Percentiles rank a stretch among this genome's conserved stretches.
These are phyloP conservation scores for Scaptomyza montana DNA, from an alignment of 1,140 invertebrate genomes.

Conservation along the genomic window DNA sequence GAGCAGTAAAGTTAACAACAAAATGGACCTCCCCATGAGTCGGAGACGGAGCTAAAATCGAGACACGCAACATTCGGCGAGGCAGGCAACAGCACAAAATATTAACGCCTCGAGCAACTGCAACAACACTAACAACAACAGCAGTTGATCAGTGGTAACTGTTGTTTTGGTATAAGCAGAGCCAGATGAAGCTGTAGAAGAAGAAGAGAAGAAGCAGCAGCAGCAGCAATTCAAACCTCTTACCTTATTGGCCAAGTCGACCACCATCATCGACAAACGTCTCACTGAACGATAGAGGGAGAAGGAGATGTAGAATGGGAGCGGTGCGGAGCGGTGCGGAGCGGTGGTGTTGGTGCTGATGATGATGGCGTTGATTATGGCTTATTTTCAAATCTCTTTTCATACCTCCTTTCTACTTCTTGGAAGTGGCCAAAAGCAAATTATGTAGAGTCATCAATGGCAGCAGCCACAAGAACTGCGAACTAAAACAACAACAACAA, in stretches of 20 bases:
- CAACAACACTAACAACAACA: conserved; percentile 36
- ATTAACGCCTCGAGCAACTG: conserved; percentile 74
- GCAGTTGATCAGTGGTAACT: conserved; percentile 70
- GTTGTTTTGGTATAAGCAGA: conserved; percentile 68
- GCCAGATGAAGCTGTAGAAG: conserved; percentile 2
- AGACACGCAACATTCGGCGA: conserved; percentile 64
- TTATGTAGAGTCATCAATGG: conserved; percentile 81
- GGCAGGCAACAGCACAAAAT: conserved; percentile 65
- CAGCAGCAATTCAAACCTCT: conserved; percentile 51
- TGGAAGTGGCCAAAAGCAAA: conserved; percentile 73
- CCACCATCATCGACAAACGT: conserved; percentile 70
- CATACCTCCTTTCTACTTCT: conserved; percentile 61
- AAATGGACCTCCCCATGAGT: conserved; percentile 76
- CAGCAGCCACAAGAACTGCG: conserved; percentile 40
- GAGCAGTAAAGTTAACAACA: conserved; percentile 72
- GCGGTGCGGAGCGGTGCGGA: no score
- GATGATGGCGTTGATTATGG: conserved; percentile 81
- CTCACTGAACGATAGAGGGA: neutral
- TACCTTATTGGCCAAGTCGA: conserved; percentile 75
- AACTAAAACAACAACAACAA: neutral
- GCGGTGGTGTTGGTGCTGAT: conserved; percentile 44
- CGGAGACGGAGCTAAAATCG: neutral
- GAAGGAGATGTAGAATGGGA: neutral
- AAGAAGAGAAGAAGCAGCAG: conserved; percentile 28
- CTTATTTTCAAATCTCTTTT: conserved; percentile 79